Evolutionary conservation across 2,888 invertebrate genomes (phyloP).

Genomic region (Catocala sponsa): DNA sequence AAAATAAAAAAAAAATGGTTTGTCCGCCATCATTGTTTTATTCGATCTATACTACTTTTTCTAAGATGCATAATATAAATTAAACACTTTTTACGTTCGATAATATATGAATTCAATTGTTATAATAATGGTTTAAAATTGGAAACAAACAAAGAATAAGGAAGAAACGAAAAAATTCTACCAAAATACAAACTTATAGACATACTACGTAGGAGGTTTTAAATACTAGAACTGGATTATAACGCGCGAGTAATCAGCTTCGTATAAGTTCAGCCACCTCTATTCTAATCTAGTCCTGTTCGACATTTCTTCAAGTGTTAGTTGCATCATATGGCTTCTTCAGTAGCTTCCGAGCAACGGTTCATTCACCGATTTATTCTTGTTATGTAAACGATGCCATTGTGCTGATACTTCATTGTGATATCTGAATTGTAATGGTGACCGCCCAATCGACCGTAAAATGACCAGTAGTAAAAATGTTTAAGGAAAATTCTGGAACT

Average conservation of each 20-base stretch:
- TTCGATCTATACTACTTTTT: too few species aligned
- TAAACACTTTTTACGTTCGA: too few species aligned
- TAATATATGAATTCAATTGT: too few species aligned
- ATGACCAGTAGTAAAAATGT: slow-evolving; percentile 33
- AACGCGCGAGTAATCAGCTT: neutral
- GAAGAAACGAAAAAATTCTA: too few species aligned
- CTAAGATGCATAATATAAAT: too few species aligned
- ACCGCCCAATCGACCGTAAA: slow-evolving; percentile 40
- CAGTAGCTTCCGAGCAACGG: slow-evolving; percentile 36
- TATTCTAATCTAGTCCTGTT: slow-evolving; percentile 9
- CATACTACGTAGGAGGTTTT: too few species aligned
- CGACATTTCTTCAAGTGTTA: slow-evolving; percentile 17
- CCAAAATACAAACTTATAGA: too few species aligned
- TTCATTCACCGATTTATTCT: slow-evolving; percentile 52
- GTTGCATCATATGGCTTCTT: slow-evolving; percentile 52
- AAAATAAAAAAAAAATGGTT: too few species aligned
- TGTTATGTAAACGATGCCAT: slow-evolving; percentile 52
- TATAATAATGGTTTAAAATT: too few species aligned
- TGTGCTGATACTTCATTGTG: slow-evolving; percentile 40
- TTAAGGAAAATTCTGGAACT: slow-evolving; percentile 18
- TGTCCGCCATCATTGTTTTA: too few species aligned
- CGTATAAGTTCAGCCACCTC: slow-evolving; percentile 25
- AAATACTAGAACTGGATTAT: neutral
- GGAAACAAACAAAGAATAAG: too few species aligned
- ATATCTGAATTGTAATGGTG: slow-evolving; percentile 46